Base-by-base conservation (phyloP, 1,140 invertebrate species). In the Drosophila yakuba region DNA sequence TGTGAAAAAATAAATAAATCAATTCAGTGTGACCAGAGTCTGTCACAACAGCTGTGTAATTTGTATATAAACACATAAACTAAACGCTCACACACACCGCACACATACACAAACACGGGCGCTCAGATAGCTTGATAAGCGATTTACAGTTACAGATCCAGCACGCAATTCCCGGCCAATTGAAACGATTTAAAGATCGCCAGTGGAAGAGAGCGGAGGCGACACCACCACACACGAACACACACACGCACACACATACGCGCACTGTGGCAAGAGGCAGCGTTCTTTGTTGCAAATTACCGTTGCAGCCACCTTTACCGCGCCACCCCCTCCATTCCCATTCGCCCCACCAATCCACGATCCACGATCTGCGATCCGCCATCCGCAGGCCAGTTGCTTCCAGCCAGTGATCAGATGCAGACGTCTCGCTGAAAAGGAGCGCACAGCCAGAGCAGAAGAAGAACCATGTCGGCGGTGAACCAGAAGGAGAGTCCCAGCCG, bases 401-500 rank as follows among this genome's bases (percentile, higher is more conserved):
- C 76, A 83, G 67, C 52, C 60, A 66, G 80, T 66, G 76, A 63
- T 83, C 68, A 64, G 71, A 68, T 75, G 73, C 84, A 66, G 80
- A 88, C 84, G 84, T 84, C 14, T 58, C 54, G 23, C 25, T 72
- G 67, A 14, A 52, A 64, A 54, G 58, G 32, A 43, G 41, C 28
- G 20, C 45, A 47, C 20, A 11, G 20, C 52, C 8, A 32, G 32
- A 32, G 8, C 32, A 32, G 32, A 32, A 32, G 32, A 32, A 78
- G 43, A 57, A 69, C 44, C 64, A 88, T 88, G 84, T 90, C 84
- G 39, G 75, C 85, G 47, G 80, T 80, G 15, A 89, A 85, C 63
- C 91, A 91, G 67, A 92, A 92, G 79, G 91, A 92, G 56, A 92
- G 91, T 57, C 91, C 91, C 51, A 92, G 90, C 36, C 89, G 90